These are phyloP conservation scores for Eulemur coronatus DNA, from an alignment of 2,797 vertebrate genomes.

Conservation along the genomic window DNA sequence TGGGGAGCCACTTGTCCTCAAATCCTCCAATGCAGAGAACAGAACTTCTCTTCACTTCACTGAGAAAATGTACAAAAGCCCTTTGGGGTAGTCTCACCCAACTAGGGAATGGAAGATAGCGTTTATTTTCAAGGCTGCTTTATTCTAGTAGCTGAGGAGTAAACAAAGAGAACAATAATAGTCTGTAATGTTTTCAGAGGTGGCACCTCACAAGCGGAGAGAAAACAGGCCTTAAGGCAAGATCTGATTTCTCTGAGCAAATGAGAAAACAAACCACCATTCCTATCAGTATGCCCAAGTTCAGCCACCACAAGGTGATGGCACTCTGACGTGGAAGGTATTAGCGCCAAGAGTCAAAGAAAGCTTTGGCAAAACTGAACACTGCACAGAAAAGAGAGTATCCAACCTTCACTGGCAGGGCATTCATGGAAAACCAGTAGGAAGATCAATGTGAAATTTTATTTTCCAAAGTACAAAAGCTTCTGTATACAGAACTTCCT, in stretches of 20 bases:
- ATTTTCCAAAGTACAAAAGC: constrained; percentile 53
- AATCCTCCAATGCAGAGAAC: background rate
- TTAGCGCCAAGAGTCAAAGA: background rate
- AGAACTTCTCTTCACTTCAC: background rate
- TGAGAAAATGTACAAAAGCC: background rate
- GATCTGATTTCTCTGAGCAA: constrained; percentile 34
- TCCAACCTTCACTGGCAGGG: background rate
- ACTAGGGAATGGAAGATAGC: background rate
- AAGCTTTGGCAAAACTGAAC: background rate
- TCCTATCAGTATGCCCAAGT: background rate
- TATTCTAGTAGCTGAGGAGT: background rate
- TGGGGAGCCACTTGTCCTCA: background rate
- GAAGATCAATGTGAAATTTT: constrained; percentile 28
- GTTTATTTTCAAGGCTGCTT: background rate
- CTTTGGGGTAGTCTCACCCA: background rate
- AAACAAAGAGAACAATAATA: background rate
- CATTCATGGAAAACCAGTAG: background rate
- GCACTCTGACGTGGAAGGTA: background rate
- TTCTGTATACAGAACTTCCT: background rate
- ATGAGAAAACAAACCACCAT: constrained; percentile 10
- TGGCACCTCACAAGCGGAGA: background rate
- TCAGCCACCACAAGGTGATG: background rate
- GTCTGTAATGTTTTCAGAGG: constrained; percentile 31
- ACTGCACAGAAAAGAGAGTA: background rate
- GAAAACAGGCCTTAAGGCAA: background rate